These are phyloP conservation scores for Lysandra coridon DNA, from an alignment of 2,888 invertebrate species.

Conservation along the genomic window DNA sequence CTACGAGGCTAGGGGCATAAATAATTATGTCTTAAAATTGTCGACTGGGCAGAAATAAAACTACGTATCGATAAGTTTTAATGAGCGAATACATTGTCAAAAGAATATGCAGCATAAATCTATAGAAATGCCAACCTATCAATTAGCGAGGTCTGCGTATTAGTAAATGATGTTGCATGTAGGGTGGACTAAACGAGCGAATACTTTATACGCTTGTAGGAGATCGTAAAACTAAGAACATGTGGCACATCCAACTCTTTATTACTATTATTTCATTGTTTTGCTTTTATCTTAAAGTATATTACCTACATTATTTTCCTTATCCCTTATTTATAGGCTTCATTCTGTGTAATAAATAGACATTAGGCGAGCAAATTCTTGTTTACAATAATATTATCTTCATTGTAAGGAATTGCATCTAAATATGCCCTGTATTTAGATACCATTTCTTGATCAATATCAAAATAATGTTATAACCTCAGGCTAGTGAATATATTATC, in stretches of 20 bases:
- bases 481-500: neutral
- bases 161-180: conserved; percentile 53
- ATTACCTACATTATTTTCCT: conserved; percentile 17
- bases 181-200: conserved; percentile 32
- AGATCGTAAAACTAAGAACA: conserved; percentile 35
- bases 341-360: neutral
- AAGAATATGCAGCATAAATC: conserved; percentile 40
- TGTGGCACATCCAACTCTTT: conserved; percentile 34
- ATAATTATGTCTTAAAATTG: conserved; percentile 10
- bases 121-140: conserved; percentile 42
- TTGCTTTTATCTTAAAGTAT: conserved; percentile 24
- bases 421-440: neutral
- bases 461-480: neutral
- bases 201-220: conserved; percentile 33
- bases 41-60: neutral
- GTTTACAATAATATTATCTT: neutral
- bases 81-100: conserved; percentile 33
- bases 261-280: conserved; percentile 31
- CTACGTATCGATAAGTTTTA: conserved; percentile 11
- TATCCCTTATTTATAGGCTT: conserved; percentile 15
- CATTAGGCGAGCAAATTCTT: neutral
- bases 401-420: neutral
- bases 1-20: neutral
- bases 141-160: conserved; percentile 43
- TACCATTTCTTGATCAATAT: neutral